phyloP scores from a whole-genome alignment of 2,797 vertebrate genomes.

The Cyprinella venusta region DNA sequence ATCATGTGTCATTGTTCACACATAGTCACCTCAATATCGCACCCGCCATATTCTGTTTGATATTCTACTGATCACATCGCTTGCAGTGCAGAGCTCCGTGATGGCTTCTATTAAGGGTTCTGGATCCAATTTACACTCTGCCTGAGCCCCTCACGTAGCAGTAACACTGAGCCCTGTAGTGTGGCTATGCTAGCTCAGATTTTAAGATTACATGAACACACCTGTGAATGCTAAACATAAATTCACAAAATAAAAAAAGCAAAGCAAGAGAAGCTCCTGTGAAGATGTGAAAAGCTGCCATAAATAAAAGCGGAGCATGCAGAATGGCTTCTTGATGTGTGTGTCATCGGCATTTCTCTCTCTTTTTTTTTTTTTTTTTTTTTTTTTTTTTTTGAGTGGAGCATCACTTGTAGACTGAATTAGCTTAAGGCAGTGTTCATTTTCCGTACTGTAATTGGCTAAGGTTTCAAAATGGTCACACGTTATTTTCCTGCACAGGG shows the following conservation, averaged over 20 bases:
- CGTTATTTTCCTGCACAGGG: neutral
- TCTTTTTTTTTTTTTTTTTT: too few species aligned
- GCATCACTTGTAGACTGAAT: neutral
- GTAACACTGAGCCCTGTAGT: neutral
- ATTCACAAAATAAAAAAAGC: constrained; percentile 1
- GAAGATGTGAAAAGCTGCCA: constrained; percentile 36
- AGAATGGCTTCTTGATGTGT: constrained; percentile 8
- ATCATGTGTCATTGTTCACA: constrained; percentile 40
- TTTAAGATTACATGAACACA: constrained; percentile 41
- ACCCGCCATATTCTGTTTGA: constrained; percentile 41
- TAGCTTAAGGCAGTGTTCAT: neutral
- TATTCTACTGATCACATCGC: constrained; percentile 41
- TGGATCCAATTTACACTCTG: constrained; percentile 56
- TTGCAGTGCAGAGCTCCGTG: constrained; percentile 7
- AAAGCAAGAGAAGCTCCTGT: constrained; percentile 21
- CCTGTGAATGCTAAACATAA: constrained; percentile 21
- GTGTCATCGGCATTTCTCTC: too few species aligned
- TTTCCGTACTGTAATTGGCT: neutral
- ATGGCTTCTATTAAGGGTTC: constrained; percentile 47
- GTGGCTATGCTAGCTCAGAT: constrained; percentile 35
- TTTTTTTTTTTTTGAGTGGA: neutral
- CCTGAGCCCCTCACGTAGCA: constrained; percentile 18
- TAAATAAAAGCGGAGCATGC: constrained; percentile 15
- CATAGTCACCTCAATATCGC: constrained; percentile 37
- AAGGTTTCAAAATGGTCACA: neutral